Evolutionary conservation across 1,140 invertebrate species (phyloP), one percentile per base, ranked within the genome.

Genomic region (Listronotus bonariensis): DNA sequence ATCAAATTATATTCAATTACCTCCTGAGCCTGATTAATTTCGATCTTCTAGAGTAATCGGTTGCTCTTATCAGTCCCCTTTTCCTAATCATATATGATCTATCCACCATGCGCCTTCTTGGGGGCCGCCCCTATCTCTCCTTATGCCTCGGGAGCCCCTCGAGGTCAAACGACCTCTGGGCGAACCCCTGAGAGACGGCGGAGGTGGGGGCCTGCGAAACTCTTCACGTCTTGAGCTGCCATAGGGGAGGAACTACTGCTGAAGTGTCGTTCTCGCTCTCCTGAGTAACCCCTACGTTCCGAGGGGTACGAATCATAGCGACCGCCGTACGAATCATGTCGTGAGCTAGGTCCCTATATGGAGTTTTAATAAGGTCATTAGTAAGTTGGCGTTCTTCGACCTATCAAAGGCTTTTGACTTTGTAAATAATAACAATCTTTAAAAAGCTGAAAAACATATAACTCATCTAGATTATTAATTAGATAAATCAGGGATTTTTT

Each of bases 21-120:
- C 77, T 79, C 76, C 76, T 72, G 55, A 78, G 34, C 65, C 70
- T 76, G 46, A 70, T 65, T 51, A 77, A 71, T 68, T 74, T 77
- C 41, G 76, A 63, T 68, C 71, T 72, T 68, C 75, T 72, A 14
- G 68, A 48, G 68, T 71, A 74, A 67, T 77, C 77, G 55, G 71
- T 70, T 9, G 34, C 3, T 56, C 68, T 55, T 54, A 72, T 31
- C 38, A 74, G 20, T 53, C 71, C 67, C 45, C 76, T 69, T 69
- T 73, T 75, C 54, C 73, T 66, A 51, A 78, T 57, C 40, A 67
- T 65, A 64, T 77, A 78, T 48, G 75, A 76, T 63, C 71, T 74
- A 34, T 75, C 76, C 48, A 71, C 43, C 18, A 78, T 71, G 56
- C 74, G 69, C 34, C 75, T 61, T 17, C 60, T 58, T 36, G 71